These are phyloP conservation scores for Setophaga petechia DNA, from an alignment of 2,113 vertebrate genomes.

Conservation along the genomic window DNA sequence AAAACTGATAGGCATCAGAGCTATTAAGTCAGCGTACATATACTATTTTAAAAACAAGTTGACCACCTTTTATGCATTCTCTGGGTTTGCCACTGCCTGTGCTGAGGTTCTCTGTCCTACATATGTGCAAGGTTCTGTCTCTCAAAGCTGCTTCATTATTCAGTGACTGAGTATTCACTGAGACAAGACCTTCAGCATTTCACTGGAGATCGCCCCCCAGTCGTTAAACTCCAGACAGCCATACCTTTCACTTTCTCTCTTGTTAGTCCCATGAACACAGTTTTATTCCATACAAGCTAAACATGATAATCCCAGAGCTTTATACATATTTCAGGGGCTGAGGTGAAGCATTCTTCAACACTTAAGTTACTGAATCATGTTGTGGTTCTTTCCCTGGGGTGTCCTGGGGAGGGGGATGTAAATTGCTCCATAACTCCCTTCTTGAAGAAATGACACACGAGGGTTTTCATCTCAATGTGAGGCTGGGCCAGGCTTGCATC, in stretches of 20 bases:
- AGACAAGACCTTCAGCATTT: background rate
- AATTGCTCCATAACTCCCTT: background rate
- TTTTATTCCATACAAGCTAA: background rate
- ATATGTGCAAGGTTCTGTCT: background rate
- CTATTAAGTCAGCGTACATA: background rate
- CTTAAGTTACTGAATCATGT: background rate
- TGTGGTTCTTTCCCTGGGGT: background rate
- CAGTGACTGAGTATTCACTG: background rate
- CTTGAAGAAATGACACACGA: background rate
- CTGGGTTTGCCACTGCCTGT: background rate
- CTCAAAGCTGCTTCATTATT: background rate
- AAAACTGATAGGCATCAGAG: background rate
- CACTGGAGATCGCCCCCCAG: background rate
- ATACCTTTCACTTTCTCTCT: background rate
- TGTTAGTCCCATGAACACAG: background rate
- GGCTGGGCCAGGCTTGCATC: background rate
- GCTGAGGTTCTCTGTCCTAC: background rate
- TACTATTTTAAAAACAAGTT: background rate
- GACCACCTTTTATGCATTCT: background rate
- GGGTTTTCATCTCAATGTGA: background rate
- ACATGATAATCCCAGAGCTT: background rate
- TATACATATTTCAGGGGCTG: background rate
- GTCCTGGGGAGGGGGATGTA: background rate
- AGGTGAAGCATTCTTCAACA: background rate
- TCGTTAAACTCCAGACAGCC: background rate